Evolutionary conservation across 2,888 invertebrate species (phyloP).

Genomic region (Eustalomyia histrio): DNA sequence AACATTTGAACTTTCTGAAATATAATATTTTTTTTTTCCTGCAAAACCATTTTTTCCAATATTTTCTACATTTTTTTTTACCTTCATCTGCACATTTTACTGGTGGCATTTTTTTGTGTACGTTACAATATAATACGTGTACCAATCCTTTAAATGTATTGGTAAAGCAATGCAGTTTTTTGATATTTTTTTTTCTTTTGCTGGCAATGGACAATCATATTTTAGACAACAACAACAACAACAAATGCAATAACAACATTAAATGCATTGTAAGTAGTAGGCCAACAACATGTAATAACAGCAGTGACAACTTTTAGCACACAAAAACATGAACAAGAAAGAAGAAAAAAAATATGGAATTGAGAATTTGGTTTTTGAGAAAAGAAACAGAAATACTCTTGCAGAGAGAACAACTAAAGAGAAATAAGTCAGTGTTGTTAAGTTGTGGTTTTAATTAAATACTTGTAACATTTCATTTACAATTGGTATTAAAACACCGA

Average conservation of each 20-base stretch:
- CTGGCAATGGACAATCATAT: conserved; percentile 64
- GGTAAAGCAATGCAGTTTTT: conserved; percentile 64
- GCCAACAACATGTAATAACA: conserved; percentile 66
- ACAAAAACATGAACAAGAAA: conserved; percentile 48
- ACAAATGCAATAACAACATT: conserved; percentile 46
- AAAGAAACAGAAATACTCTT: neutral
- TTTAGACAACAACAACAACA: conserved; percentile 56
- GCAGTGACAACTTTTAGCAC: conserved; percentile 66
- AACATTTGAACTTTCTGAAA: conserved; percentile 62
- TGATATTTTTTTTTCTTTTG: conserved; percentile 22
- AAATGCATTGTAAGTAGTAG: conserved; percentile 64
- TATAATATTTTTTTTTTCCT: conserved; percentile 33
- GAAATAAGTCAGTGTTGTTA: neutral
- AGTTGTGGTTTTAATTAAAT: neutral
- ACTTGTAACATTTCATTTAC: neutral
- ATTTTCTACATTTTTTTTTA: conserved; percentile 45
- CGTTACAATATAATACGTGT: neutral
- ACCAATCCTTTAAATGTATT: conserved; percentile 28
- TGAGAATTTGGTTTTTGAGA: neutral
- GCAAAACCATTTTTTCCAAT: conserved; percentile 31
- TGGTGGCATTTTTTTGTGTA: conserved; percentile 54
- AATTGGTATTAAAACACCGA: neutral
- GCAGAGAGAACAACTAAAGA: neutral
- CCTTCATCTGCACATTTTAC: conserved; percentile 40
- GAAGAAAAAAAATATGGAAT: conserved; percentile 24